Evolutionary conservation across 2,888 invertebrate species (phyloP), one percentile per base, ranked within the genome.

Genomic region (Pemphredon lugubris): DNA sequence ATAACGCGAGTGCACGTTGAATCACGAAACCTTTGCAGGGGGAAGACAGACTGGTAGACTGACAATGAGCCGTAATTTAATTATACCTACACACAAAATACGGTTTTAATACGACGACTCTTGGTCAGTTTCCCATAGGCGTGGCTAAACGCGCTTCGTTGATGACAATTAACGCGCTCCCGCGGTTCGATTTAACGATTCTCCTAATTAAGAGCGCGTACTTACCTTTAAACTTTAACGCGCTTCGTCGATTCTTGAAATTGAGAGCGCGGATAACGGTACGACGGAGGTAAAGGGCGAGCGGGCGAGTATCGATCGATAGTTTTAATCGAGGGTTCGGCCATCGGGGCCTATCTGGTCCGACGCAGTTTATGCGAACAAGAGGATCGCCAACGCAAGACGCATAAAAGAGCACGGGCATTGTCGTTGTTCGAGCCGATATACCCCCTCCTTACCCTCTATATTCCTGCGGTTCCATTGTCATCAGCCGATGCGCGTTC

Each of bases 321-420:
- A 79, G 78, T 83, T 84, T 81, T 77, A 82, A 86, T 84, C 82
- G 82, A 70, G 57, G 66, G 74, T 68, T 67, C 67, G 74, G 64
- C 63, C 78, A 81, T 83, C 77, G 81, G 50, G 58, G 77, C 73
- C 78, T 84, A 85, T 85, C 82, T 75, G 64, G 50, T 14, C 16
- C 53, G 68, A 14, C 65, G 66, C 51, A 76, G 70, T 85, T 85
- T 84, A 84, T 83, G 79, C 69, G 79, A 82, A 82, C 83, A 80
- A 78, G 82, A 67, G 69, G 71, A 82, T 85, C 81, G 84, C 83
- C 85, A 84, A 86, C 83, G 84, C 84, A 71, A 77, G 60, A 70
- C 72, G 74, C 73, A 82, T 77, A 76, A 83, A 84, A 83, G 83
- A 77, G 67, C 79, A 75, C 77, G 58, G 75, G 75, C 79, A 77